Percentiles rank a stretch among this genome's conserved stretches.
These are phyloP conservation scores for Synergus japonicus DNA, from an alignment of 2,888 invertebrate genomes.

Conservation along the genomic window DNA sequence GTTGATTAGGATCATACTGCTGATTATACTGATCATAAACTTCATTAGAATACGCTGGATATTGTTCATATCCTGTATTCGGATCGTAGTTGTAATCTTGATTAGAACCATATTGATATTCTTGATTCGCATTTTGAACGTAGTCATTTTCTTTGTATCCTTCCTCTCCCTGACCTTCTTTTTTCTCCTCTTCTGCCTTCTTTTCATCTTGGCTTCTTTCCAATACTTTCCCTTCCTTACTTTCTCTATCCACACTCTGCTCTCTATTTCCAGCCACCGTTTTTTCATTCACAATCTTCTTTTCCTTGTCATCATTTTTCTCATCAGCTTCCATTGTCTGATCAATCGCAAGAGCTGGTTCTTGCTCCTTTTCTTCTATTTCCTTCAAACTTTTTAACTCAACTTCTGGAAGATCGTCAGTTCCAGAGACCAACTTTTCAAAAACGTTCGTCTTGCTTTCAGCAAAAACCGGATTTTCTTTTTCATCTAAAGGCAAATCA, in stretches of 20 bases:
- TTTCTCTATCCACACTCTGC: not conserved
- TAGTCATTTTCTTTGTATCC: conserved; percentile 46
- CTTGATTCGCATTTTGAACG: conserved; percentile 45
- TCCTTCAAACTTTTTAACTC: not conserved
- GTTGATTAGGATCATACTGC: conserved; percentile 42
- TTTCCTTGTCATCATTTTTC: not conserved
- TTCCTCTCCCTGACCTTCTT: not conserved
- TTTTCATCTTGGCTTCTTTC: conserved; percentile 43
- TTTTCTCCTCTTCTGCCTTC: conserved; percentile 43
- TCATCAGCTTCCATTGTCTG: not conserved
- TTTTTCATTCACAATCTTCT: conserved; percentile 22
- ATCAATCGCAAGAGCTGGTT: not conserved
- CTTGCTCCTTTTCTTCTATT: not conserved
- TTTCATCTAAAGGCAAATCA: not conserved
- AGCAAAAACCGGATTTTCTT: not conserved
- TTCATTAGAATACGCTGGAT: conserved; percentile 42
- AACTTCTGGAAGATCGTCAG: not conserved
- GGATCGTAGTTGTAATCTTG: conserved; percentile 37
- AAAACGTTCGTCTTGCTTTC: not conserved
- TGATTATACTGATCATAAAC: conserved; percentile 46
- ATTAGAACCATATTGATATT: conserved; percentile 47
- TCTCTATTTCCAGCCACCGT: conserved; percentile 41
- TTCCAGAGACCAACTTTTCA: not conserved
- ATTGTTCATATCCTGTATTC: conserved; percentile 42
- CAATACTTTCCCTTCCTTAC: not conserved